Evolutionary conservation across 1,140 invertebrate genomes (phyloP).

Genomic region (Drosophila bocki): DNA sequence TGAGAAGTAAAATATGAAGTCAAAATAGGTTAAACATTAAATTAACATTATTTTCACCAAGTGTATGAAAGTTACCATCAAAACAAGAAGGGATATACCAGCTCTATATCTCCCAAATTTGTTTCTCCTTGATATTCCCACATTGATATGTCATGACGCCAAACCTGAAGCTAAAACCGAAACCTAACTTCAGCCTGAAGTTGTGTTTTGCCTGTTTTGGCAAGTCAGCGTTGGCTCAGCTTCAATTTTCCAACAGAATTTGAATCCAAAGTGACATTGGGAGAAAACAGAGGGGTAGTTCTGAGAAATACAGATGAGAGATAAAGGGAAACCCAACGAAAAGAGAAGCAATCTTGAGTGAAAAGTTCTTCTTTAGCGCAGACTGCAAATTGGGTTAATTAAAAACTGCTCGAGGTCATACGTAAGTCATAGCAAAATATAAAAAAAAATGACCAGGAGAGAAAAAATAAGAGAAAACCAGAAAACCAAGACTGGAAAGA

Average conservation of each 20-base stretch:
- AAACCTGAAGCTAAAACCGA: slow-evolving; percentile 19
- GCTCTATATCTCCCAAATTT: neutral
- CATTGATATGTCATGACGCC: slow-evolving; percentile 27
- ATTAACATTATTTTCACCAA: neutral
- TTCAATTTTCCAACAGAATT: slow-evolving; percentile 41
- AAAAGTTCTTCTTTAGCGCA: slow-evolving; percentile 59
- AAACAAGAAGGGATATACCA: neutral
- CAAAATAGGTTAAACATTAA: neutral
- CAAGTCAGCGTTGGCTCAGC: slow-evolving; percentile 36
- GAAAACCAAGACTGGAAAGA: slow-evolving; percentile 32
- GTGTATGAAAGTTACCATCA: neutral
- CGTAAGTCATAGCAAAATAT: slow-evolving; percentile 54
- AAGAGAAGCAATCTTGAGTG: slow-evolving; percentile 56
- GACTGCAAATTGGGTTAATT: slow-evolving; percentile 80
- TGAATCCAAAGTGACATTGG: slow-evolving; percentile 34
- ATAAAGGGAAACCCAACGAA: slow-evolving; percentile 7
- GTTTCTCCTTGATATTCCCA: neutral
- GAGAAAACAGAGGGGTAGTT: neutral
- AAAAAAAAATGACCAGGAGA: neutral
- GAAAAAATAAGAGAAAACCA: slow-evolving; percentile 7
- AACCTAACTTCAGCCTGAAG: slow-evolving; percentile 5
- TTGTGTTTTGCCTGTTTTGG: slow-evolving; percentile 23
- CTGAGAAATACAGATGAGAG: slow-evolving; percentile 7
- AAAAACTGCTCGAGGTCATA: slow-evolving; percentile 76
- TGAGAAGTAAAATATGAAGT: no score